Conservation (phyloP, 2,888 invertebrate species). For the Aspidapion aeneum region DNA sequence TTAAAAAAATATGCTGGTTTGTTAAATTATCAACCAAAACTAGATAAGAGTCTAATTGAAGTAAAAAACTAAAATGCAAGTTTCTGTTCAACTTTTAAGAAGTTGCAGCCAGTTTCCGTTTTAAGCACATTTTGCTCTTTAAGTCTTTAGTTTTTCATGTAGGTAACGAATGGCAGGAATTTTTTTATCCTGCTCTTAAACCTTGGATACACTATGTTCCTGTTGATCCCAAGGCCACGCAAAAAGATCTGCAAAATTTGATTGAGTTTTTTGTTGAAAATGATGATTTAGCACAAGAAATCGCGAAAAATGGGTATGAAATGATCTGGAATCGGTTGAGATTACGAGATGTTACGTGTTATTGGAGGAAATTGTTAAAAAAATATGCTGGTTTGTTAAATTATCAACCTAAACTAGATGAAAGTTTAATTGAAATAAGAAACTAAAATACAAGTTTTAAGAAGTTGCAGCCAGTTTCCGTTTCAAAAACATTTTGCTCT, state of each 20-base stretch:
- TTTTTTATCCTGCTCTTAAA: slow-evolving; percentile 85
- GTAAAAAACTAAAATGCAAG: slow-evolving; percentile 43
- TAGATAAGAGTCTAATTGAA: slow-evolving; percentile 57
- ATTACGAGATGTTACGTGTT: too few relatives aligned
- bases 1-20: slow-evolving; percentile 71
- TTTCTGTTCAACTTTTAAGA: too few relatives aligned
- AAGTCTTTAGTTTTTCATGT: slow-evolving; percentile 92
- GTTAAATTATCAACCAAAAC: slow-evolving; percentile 61
- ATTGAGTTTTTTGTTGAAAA: neutral
- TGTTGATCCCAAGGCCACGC: slow-evolving; percentile 59
- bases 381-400: too few relatives aligned
- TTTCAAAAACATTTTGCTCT: slow-evolving; percentile 92
- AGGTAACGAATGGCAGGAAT: slow-evolving; percentile 87
- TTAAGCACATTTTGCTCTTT: slow-evolving; percentile 88
- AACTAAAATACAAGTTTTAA: slow-evolving; percentile 92
- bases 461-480: slow-evolving; percentile 97
- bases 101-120: too few relatives aligned
- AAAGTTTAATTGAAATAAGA: too few relatives aligned
- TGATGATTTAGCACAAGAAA: neutral
- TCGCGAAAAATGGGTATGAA: too few relatives aligned
- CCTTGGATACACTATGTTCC: slow-evolving; percentile 98
- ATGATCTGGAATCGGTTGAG: too few relatives aligned
- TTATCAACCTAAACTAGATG: too few relatives aligned
- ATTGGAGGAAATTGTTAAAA: too few relatives aligned
- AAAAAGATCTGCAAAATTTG: slow-evolving; percentile 41